phyloP scores from a whole-genome alignment of 2,113 vertebrate species.

The Arothron firmamentum region DNA sequence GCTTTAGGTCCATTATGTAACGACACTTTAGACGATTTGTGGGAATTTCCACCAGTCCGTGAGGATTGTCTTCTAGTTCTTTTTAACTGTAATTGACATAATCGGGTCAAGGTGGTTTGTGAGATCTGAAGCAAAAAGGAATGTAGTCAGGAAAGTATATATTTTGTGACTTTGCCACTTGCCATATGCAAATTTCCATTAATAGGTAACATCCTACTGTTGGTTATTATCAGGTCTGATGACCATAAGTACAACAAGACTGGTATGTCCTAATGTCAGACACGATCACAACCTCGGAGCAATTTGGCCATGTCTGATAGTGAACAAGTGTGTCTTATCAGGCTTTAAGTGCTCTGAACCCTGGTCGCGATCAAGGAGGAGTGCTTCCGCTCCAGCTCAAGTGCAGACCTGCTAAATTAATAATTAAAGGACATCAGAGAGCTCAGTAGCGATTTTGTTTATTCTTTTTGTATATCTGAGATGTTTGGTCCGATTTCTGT shows the following conservation, averaged over 20 bases:
- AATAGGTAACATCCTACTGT: not conserved
- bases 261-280: slow-evolving; percentile 38
- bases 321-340: slow-evolving; percentile 40
- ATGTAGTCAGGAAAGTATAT: not conserved
- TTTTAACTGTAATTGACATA: slow-evolving; percentile 28
- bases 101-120: slow-evolving; percentile 20
- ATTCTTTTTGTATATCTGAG: too few relatives aligned
- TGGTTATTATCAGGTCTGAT: slow-evolving; percentile 5
- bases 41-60: slow-evolving; percentile 26
- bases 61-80: slow-evolving; percentile 6
- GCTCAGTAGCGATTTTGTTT: too few relatives aligned
- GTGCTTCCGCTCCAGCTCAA: slow-evolving; percentile 26
- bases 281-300: slow-evolving; percentile 45
- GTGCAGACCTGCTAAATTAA: not conserved
- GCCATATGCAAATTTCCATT: too few relatives aligned
- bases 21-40: slow-evolving; percentile 32
- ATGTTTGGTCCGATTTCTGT: too few relatives aligned
- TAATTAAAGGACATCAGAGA: not conserved
- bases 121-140: not conserved
- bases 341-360: slow-evolving; percentile 18
- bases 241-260: slow-evolving; percentile 10
- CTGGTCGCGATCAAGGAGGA: slow-evolving; percentile 39
- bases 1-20: slow-evolving; percentile 56
- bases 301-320: slow-evolving; percentile 59
- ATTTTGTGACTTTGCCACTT: not conserved